These are phyloP conservation scores for Spisula subtruncata DNA, from an alignment of 2,888 invertebrate genomes.

Conservation along the genomic window DNA sequence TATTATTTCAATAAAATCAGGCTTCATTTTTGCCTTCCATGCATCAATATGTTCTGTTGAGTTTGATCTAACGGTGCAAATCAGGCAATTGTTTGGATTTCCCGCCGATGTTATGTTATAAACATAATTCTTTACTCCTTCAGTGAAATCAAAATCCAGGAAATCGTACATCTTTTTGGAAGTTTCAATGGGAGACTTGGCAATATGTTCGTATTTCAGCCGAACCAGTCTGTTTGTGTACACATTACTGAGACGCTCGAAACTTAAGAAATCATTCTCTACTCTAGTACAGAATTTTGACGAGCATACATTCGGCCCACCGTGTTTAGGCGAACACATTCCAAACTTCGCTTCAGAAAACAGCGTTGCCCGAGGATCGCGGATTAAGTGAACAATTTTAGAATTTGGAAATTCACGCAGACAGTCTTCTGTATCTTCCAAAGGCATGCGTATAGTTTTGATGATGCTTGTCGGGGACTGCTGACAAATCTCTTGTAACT, in stretches of 20 bases:
- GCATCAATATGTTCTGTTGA: slow-evolving; percentile 60
- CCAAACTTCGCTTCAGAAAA: slow-evolving; percentile 59
- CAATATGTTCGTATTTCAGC: slow-evolving; percentile 67
- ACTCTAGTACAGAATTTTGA: slow-evolving; percentile 50
- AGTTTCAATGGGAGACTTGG: slow-evolving; percentile 63
- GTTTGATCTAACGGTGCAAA: slow-evolving; percentile 67
- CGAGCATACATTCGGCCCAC: slow-evolving; percentile 36
- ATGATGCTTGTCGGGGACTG: slow-evolving; percentile 63
- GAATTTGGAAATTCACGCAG: slow-evolving; percentile 58
- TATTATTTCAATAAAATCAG: slow-evolving; percentile 36
- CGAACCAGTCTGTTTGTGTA: slow-evolving; percentile 50
- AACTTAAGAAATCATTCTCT: slow-evolving; percentile 60
- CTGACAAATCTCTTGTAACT: slow-evolving; percentile 48
- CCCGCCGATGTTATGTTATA: slow-evolving; percentile 68
- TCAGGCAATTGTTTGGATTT: slow-evolving; percentile 47
- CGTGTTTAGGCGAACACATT: slow-evolving; percentile 17
- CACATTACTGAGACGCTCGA: slow-evolving; percentile 42
- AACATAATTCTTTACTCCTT: slow-evolving; percentile 54
- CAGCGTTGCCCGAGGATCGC: slow-evolving; percentile 70
- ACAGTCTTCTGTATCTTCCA: slow-evolving; percentile 43
- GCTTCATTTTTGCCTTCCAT: slow-evolving; percentile 58
- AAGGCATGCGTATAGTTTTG: slow-evolving; percentile 64
- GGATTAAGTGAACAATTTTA: slow-evolving; percentile 66
- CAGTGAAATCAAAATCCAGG: slow-evolving; percentile 58
- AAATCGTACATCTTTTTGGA: slow-evolving; percentile 63